These are phyloP conservation scores for Pachymerium ferrugineum DNA, from an alignment of 2,888 invertebrate species.

Conservation along the genomic window DNA sequence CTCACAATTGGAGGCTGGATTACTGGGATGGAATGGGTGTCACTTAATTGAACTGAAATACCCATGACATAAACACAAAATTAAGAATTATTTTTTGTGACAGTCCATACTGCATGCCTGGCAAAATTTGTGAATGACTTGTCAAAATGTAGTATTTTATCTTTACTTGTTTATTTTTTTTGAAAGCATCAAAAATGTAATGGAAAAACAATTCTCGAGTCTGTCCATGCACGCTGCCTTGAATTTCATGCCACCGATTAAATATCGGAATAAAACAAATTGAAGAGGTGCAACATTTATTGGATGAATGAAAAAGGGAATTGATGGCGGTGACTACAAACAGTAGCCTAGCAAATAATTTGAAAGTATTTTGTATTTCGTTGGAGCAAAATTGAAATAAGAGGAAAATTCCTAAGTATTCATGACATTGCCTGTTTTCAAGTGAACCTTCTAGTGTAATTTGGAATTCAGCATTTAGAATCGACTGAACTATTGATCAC, in stretches of 20 bases:
- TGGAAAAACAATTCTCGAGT: too few species aligned
- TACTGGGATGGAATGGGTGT: slow-evolving; percentile 2
- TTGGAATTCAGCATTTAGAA: slow-evolving; percentile 5
- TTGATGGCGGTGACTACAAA: slow-evolving; percentile 12
- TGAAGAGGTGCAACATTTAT: too few species aligned
- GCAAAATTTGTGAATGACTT: too few species aligned
- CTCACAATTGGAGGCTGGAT: slow-evolving; percentile 23
- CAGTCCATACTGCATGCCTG: too few species aligned
- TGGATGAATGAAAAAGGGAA: neutral
- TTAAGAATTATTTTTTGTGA: neutral
- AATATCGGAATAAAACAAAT: too few species aligned
- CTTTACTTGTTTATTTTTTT: too few species aligned
- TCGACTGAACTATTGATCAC: neutral
- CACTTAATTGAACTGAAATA: neutral
- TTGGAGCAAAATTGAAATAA: neutral
- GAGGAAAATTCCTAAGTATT: neutral
- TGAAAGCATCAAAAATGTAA: too few species aligned
- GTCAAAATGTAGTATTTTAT: too few species aligned
- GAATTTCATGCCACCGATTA: too few species aligned
- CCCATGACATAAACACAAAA: neutral
- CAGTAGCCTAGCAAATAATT: neutral
- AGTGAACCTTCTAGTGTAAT: neutral
- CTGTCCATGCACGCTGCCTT: too few species aligned
- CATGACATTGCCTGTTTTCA: neutral
- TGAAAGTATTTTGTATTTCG: neutral